Percentiles rank a stretch among this genome's conserved stretches.
phyloP scores from a whole-genome alignment of 2,888 invertebrate genomes.

The Polietes domitor region DNA sequence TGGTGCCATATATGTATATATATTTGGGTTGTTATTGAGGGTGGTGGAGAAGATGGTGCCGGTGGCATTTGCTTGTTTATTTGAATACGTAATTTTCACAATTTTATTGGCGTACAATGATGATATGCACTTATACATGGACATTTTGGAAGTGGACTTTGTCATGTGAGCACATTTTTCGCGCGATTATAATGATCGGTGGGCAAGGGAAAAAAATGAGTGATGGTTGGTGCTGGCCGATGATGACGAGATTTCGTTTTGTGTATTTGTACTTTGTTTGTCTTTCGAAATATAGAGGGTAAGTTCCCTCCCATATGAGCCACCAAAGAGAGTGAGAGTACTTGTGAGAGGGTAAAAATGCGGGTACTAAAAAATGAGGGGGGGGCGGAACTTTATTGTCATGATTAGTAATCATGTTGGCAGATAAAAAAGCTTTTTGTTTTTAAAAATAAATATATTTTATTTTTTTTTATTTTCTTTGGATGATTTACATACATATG shows the following conservation, averaged over 20 bases:
- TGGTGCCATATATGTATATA: too few relatives aligned
- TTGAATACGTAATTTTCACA: not conserved
- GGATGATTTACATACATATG: not conserved
- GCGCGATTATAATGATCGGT: not conserved
- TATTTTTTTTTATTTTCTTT: not conserved
- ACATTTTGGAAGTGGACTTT: not conserved
- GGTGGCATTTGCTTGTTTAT: too few relatives aligned
- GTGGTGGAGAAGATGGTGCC: too few relatives aligned
- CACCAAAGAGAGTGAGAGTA: not conserved
- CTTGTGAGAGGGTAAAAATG: not conserved
- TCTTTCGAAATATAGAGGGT: not conserved
- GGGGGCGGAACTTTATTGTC: not conserved
- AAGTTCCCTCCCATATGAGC: not conserved
- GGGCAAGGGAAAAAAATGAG: not conserved
- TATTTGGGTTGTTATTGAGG: too few relatives aligned
- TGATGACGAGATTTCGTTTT: not conserved
- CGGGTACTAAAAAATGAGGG: not conserved
- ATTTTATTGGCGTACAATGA: not conserved
- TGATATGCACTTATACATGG: not conserved
- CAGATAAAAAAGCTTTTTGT: not conserved
- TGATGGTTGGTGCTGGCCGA: not conserved
- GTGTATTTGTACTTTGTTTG: not conserved
- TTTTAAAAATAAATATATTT: not conserved
- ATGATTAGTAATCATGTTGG: not conserved
- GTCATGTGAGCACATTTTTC: not conserved